A percentile compares a stretch with the other conserved stretches of the same genome.
Evolutionary conservation across 37 sponge, comb jelly and placozoan species (phyloP).

Genomic region (Aphrocallistes beatrix): DNA sequence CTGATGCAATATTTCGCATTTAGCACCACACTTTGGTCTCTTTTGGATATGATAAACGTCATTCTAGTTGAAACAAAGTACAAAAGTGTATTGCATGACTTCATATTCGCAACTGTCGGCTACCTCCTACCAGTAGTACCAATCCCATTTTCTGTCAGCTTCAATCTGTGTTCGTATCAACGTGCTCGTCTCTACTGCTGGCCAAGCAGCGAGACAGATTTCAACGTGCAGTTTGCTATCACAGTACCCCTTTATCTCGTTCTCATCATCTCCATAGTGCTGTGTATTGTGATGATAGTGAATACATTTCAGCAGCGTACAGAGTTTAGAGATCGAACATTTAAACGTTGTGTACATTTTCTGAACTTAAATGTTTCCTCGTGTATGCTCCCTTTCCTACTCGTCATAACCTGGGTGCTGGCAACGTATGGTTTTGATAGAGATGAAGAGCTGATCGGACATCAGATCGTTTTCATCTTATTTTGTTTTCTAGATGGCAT

Average conservation of each 20-base stretch:
- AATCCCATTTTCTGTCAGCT: not conserved
- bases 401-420: not conserved
- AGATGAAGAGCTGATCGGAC: not conserved
- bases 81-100: not conserved
- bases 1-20: conserved; percentile 14
- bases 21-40: conserved; percentile 1
- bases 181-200: not conserved
- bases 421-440: not conserved
- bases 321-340: not conserved
- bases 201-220: conserved; percentile 5
- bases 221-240: not conserved
- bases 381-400: not conserved
- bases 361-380: not conserved
- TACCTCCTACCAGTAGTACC: not conserved
- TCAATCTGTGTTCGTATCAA: not conserved
- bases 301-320: not conserved
- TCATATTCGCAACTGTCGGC: not conserved
- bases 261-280: not conserved
- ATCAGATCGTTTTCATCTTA: not conserved
- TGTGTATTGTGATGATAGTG: not conserved
- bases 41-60: not conserved
- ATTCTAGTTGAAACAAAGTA: not conserved
- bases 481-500: not conserved
- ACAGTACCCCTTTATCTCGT: not conserved
- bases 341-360: not conserved